Conservation (phyloP, 1,140 invertebrate genomes). For the Popillia japonica region DNA sequence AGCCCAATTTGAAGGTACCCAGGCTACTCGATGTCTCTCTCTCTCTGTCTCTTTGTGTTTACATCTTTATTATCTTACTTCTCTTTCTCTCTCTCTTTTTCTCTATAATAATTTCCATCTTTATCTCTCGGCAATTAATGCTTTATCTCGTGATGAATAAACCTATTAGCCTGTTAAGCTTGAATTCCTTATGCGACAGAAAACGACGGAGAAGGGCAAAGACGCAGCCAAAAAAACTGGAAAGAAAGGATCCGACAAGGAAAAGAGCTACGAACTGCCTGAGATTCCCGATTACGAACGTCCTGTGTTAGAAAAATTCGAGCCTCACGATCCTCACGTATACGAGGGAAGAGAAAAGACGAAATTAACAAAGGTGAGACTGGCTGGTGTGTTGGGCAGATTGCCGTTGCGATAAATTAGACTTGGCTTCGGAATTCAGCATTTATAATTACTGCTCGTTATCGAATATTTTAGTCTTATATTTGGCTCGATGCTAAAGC, state of each 20-base stretch:
- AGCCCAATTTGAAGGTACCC: constrained; percentile 58
- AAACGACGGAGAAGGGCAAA: constrained; percentile 61
- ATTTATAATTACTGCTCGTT: constrained; percentile 45
- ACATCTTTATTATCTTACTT: constrained; percentile 23
- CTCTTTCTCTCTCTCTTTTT: no score
- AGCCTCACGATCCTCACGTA: constrained; percentile 60
- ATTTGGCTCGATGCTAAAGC: constrained; percentile 43
- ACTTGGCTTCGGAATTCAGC: constrained; percentile 21
- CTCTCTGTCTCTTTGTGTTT: constrained; percentile 10
- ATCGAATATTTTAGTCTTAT: constrained; percentile 42
- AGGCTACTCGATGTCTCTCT: neutral
- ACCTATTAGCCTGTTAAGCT: neutral
- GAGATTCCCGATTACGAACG: constrained; percentile 78
- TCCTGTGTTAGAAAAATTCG: constrained; percentile 72
- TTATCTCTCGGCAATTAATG: neutral
- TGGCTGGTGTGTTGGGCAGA: neutral
- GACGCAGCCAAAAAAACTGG: constrained; percentile 51
- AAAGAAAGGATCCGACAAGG: constrained; percentile 59
- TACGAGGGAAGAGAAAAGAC: constrained; percentile 58
- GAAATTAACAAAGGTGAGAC: constrained; percentile 57
- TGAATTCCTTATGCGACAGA: constrained; percentile 44
- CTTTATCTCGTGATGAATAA: neutral
- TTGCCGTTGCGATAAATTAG: constrained; percentile 37
- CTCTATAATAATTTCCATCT: neutral
- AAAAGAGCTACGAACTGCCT: constrained; percentile 67